Evolutionary conservation across 2,888 invertebrate genomes (phyloP).

Genomic region (Standfussiana lucernea): DNA sequence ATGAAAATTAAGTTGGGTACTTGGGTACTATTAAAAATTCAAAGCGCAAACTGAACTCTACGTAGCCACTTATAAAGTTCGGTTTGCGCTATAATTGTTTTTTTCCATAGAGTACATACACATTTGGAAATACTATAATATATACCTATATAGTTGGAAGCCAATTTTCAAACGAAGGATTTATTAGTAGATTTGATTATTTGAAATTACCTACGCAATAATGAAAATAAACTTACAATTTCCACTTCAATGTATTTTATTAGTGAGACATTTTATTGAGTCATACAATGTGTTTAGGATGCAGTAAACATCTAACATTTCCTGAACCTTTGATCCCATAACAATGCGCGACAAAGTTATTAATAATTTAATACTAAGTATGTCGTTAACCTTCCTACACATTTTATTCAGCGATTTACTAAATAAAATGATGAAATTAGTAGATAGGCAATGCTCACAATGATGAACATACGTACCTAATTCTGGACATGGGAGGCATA

Average conservation of each 20-base stretch:
- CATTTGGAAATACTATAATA: too few relatives aligned
- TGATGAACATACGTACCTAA: neutral
- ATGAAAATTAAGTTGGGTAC: neutral
- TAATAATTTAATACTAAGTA: neutral
- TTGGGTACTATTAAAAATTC: neutral
- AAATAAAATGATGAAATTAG: neutral
- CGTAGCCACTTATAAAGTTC: neutral
- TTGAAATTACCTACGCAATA: neutral
- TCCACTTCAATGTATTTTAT: neutral
- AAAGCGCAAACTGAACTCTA: neutral
- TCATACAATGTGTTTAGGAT: constrained; percentile 14
- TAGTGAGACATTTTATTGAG: neutral
- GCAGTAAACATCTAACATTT: neutral
- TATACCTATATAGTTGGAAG: neutral
- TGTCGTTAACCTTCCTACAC: too few relatives aligned
- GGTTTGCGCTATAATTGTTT: neutral
- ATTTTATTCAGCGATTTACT: neutral
- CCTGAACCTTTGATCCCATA: constrained; percentile 18
- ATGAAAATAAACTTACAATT: neutral
- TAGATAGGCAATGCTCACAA: neutral
- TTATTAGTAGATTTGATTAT: neutral
- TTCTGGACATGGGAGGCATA: too few relatives aligned
- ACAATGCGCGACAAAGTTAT: constrained; percentile 5
- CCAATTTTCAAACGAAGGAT: neutral
- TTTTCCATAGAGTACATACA: neutral